phyloP scores from a whole-genome alignment of 2,113 vertebrate genomes.

The Coturnix japonica region DNA sequence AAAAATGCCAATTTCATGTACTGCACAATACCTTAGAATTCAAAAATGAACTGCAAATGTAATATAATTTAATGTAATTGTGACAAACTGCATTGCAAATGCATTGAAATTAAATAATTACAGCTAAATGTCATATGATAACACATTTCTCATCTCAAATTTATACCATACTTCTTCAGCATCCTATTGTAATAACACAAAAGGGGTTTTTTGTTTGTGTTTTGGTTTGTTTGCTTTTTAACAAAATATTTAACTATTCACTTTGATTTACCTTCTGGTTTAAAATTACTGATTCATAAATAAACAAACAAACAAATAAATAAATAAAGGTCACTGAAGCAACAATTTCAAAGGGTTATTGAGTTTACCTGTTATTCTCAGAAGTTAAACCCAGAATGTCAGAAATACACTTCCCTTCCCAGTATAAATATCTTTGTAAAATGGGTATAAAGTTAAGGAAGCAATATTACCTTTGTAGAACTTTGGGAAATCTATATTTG shows the following conservation, averaged over 20 bases:
- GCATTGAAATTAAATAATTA: constrained; percentile 54
- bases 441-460: background rate
- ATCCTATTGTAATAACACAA: background rate
- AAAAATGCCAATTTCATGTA: constrained; percentile 3
- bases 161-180: background rate
- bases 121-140: constrained; percentile 17
- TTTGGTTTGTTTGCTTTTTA: background rate
- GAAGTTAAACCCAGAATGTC: background rate
- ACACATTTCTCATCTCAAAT: background rate
- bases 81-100: constrained; percentile 38
- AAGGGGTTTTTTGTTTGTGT: no score
- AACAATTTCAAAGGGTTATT: background rate
- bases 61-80: constrained; percentile 17
- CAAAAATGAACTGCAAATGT: constrained; percentile 11
- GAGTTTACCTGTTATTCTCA: background rate
- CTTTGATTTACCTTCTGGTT: background rate
- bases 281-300: background rate
- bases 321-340: background rate
- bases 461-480: background rate
- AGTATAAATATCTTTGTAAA: background rate
- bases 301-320: background rate
- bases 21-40: constrained; percentile 26
- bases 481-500: background rate
- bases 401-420: background rate
- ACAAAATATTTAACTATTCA: background rate